Percentiles rank a stretch among this genome's conserved stretches.
Evolutionary conservation across 2,888 invertebrate species (phyloP).

Genomic region (Meloe dianella): DNA sequence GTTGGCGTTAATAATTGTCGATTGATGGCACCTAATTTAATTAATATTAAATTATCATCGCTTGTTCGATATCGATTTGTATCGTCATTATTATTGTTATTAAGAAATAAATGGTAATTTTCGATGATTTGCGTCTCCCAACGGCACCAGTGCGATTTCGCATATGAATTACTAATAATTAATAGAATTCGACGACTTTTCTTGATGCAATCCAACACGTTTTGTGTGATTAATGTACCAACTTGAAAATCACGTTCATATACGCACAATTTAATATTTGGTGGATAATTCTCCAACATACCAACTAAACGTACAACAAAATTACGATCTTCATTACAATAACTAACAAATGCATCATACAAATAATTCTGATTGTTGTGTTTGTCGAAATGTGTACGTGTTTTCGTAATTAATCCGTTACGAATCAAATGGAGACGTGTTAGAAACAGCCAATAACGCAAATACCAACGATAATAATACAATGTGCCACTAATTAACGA

Average conservation of each 20-base stretch:
- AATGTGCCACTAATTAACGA: conserved; percentile 29
- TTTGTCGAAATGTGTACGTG: conserved; percentile 35
- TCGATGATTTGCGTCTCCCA: conserved; percentile 75
- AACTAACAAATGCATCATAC: conserved; percentile 69
- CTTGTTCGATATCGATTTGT: conserved; percentile 60
- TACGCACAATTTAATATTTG: conserved; percentile 69
- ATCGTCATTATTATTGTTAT: conserved; percentile 62
- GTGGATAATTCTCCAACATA: conserved; percentile 66
- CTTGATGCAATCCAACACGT: conserved; percentile 69
- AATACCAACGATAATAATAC: conserved; percentile 59
- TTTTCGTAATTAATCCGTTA: conserved; percentile 34
- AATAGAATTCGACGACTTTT: conserved; percentile 70
- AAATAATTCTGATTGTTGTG: conserved; percentile 51
- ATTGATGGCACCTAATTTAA: conserved; percentile 67
- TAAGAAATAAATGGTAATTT: conserved; percentile 66
- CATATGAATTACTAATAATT: conserved; percentile 71
- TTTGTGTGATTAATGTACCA: conserved; percentile 70
- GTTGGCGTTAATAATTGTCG: conserved; percentile 65
- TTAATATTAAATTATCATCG: conserved; percentile 67
- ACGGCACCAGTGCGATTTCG: conserved; percentile 74
- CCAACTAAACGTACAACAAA: conserved; percentile 68
- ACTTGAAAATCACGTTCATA: conserved; percentile 74
- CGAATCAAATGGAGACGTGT: conserved; percentile 63
- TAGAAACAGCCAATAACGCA: conserved; percentile 65
- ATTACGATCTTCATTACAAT: conserved; percentile 66